A percentile compares a stretch with the other conserved stretches of the same genome.
Conservation (phyloP, 2,113 vertebrate species). For the Microcebus tavaratra region DNA sequence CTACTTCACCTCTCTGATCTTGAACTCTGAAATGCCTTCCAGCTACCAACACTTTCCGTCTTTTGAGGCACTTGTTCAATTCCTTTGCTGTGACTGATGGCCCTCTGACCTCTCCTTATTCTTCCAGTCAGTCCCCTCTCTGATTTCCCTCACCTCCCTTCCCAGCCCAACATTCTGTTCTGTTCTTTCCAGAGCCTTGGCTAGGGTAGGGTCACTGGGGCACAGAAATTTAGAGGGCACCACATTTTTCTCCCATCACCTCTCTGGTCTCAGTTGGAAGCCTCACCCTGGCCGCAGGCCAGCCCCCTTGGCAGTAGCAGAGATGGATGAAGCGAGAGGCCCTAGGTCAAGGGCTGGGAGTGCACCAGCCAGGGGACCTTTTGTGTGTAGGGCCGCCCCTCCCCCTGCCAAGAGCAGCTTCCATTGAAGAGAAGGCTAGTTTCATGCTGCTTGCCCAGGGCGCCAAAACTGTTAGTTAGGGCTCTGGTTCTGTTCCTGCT, state of each 20-base stretch:
- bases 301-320: constrained; percentile 63
- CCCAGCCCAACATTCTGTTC: constrained; percentile 55
- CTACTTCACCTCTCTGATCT: constrained; percentile 20
- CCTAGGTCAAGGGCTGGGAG: constrained; percentile 74
- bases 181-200: constrained; percentile 65
- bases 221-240: constrained; percentile 70
- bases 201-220: constrained; percentile 64
- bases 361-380: constrained; percentile 70
- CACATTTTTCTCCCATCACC: constrained; percentile 78
- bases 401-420: constrained; percentile 57
- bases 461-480: constrained; percentile 45
- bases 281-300: constrained; percentile 69
- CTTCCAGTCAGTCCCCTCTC: constrained; percentile 10
- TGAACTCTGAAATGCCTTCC: constrained; percentile 57
- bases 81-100: constrained; percentile 43
- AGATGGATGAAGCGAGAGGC: constrained; percentile 75
- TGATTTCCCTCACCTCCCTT: constrained; percentile 57
- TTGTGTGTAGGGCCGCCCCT: constrained; percentile 54
- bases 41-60: constrained; percentile 44
- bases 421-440: constrained; percentile 59
- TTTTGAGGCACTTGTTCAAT: constrained; percentile 35
- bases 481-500: constrained; percentile 16
- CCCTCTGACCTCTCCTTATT: constrained; percentile 55
- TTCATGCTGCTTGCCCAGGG: constrained; percentile 34
- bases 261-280: constrained; percentile 72